phyloP scores from a whole-genome alignment of 1,140 invertebrate species.

The Tyrophagus putrescentiae region DNA sequence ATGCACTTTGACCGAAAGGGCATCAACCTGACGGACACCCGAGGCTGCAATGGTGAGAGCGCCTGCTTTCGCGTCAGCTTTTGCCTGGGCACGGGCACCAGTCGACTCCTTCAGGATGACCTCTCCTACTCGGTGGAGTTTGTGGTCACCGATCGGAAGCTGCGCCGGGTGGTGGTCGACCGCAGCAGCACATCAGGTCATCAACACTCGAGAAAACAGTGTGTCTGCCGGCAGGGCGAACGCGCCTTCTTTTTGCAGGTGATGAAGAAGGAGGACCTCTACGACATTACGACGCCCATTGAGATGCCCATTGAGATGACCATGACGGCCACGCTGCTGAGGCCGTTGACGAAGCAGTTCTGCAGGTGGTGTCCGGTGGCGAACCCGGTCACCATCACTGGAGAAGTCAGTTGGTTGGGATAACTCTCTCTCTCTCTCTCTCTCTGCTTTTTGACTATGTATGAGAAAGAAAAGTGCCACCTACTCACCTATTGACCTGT shows the following conservation, averaged over 20 bases:
- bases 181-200: conserved; percentile 6
- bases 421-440: no score
- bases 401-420: conserved; percentile 19
- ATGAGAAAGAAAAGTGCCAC: no score
- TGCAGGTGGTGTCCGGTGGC: conserved; percentile 17
- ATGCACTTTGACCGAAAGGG: conserved; percentile 10
- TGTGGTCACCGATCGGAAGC: neutral
- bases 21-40: conserved; percentile 6
- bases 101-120: neutral
- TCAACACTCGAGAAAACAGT: neutral
- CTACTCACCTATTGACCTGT: no score
- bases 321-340: neutral
- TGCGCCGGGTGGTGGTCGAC: conserved; percentile 13
- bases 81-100: conserved; percentile 12
- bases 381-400: neutral
- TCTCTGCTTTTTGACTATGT: neutral
- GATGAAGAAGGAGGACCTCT: conserved; percentile 12
- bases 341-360: neutral
- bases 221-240: neutral
- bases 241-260: neutral
- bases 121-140: conserved; percentile 7
- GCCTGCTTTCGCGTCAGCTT: conserved; percentile 11
- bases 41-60: neutral
- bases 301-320: conserved; percentile 15
- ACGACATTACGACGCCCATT: conserved; percentile 20